phyloP scores from a whole-genome alignment of 2,113 vertebrate species.

The Oenanthe oenanthe region DNA sequence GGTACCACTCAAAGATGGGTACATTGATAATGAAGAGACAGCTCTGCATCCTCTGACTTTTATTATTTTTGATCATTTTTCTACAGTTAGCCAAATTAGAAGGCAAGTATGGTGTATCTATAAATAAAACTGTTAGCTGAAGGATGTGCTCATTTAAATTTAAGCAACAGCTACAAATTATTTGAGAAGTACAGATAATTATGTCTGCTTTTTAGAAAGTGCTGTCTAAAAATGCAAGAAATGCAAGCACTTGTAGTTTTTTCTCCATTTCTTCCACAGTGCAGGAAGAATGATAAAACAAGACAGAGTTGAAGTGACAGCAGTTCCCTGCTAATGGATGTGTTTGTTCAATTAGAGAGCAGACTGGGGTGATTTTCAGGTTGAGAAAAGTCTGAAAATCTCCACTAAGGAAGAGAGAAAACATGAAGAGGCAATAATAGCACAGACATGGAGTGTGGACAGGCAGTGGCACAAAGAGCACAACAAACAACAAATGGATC shows the following conservation, averaged over 20 bases:
- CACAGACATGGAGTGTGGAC: fast-evolving
- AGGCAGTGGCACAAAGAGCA: neutral
- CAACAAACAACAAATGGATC: neutral
- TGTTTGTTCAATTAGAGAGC: neutral
- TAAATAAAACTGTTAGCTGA: neutral
- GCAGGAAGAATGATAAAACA: neutral
- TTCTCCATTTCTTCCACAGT: neutral
- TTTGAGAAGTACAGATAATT: neutral
- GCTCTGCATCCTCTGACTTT: neutral
- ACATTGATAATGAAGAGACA: neutral
- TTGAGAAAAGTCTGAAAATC: neutral
- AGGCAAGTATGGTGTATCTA: neutral
- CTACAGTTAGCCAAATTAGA: neutral
- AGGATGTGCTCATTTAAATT: neutral
- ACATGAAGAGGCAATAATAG: neutral
- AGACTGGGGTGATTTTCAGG: neutral
- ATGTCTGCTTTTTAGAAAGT: neutral
- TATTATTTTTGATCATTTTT: neutral
- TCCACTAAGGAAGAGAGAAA: neutral
- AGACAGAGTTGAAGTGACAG: neutral
- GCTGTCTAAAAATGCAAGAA: neutral
- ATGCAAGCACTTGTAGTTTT: neutral
- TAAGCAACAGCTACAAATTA: neutral
- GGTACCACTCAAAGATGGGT: neutral
- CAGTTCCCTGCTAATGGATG: neutral